These are phyloP conservation scores for Carduelis carduelis DNA, from an alignment of 2,797 vertebrate species.

Conservation along the genomic window DNA sequence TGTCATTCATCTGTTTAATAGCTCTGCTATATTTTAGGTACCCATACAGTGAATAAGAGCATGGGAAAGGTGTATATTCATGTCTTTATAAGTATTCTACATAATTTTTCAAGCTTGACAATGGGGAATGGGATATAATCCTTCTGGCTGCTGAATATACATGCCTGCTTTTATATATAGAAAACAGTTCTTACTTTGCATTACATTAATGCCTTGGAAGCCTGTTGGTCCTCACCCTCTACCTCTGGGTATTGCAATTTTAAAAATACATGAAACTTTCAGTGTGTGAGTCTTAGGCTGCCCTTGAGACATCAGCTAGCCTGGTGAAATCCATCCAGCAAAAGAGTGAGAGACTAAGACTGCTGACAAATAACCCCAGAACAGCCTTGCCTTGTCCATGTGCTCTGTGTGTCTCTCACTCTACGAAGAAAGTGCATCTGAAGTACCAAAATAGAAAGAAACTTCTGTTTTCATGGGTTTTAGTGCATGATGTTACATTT, in stretches of 20 bases:
- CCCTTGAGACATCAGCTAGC: neutral
- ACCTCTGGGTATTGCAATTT: neutral
- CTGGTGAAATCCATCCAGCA: neutral
- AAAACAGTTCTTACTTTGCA: neutral
- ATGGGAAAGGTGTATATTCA: neutral
- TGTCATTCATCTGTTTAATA: neutral
- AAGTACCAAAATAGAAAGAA: neutral
- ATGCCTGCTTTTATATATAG: neutral
- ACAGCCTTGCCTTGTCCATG: neutral
- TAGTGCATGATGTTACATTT: neutral
- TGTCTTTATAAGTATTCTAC: neutral
- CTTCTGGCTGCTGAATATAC: neutral
- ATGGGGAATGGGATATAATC: neutral
- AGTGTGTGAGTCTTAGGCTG: neutral
- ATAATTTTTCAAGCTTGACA: neutral
- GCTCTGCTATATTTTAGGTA: neutral
- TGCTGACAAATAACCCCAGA: neutral
- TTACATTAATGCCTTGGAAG: neutral
- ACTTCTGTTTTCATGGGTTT: neutral
- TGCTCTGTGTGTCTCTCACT: neutral
- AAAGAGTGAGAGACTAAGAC: neutral
- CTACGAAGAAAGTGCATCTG: neutral
- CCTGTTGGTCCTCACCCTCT: neutral
- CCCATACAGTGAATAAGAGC: neutral
- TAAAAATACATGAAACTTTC: neutral